A percentile compares a stretch with the other conserved stretches of the same genome.
Conservation (phyloP, 2,888 invertebrate genomes). For the Athalia rosae region DNA sequence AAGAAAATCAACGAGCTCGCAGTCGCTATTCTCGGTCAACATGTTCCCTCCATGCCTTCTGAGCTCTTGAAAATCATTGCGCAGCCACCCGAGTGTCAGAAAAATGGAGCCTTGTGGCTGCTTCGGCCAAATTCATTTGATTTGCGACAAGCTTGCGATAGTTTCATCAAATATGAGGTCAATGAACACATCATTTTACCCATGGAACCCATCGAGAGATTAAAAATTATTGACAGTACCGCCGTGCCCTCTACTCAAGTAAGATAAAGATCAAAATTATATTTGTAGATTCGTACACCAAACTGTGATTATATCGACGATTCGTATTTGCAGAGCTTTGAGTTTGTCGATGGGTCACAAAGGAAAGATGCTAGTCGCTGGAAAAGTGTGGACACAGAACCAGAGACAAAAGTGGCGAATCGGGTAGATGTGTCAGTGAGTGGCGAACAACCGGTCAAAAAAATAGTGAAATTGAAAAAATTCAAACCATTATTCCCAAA, state of each 20-base stretch:
- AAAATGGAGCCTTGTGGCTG: constrained; percentile 61
- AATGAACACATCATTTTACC: constrained; percentile 18
- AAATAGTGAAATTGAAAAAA: constrained; percentile 34
- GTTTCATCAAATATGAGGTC: constrained; percentile 52
- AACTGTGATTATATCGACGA: not conserved
- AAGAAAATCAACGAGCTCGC: constrained; percentile 62
- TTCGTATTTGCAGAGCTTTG: constrained; percentile 28
- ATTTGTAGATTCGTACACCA: too few species aligned
- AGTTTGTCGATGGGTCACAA: constrained; percentile 11
- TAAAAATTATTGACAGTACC: constrained; percentile 11
- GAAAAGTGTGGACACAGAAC: too few species aligned
- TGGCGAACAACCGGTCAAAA: constrained; percentile 11
- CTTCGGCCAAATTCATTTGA: constrained; percentile 63
- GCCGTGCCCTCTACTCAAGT: constrained; percentile 4
- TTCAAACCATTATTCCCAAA: constrained; percentile 48
- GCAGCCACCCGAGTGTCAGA: constrained; percentile 54
- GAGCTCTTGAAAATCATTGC: constrained; percentile 58
- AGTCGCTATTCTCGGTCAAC: constrained; percentile 58
- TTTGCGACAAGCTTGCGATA: constrained; percentile 57
- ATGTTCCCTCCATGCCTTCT: constrained; percentile 56
- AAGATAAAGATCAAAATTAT: not conserved
- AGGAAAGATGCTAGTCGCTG: not conserved
- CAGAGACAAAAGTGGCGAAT: too few species aligned
- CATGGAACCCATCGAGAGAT: constrained; percentile 12
- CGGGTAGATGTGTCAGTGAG: not conserved